Conservation (phyloP, 2,113 vertebrate genomes). For the Microcebus griseorufus region DNA sequence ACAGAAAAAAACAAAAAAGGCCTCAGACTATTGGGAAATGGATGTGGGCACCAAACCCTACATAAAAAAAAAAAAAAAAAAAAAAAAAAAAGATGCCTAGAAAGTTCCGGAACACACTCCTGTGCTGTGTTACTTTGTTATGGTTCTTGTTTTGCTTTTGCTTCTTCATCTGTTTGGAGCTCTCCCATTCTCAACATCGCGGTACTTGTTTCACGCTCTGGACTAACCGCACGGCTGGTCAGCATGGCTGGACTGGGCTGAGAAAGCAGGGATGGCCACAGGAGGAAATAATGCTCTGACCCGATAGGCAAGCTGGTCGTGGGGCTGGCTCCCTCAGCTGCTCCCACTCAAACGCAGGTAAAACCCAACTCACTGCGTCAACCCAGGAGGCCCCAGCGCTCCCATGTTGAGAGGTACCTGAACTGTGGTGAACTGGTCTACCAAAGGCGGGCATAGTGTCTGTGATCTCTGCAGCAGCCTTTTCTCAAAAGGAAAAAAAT, state of each 20-base stretch:
- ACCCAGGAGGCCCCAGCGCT: background rate
- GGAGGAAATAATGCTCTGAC: background rate
- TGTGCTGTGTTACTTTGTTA: constrained; percentile 42
- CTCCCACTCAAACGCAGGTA: background rate
- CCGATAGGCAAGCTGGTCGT: background rate
- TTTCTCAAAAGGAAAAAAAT: constrained; percentile 64
- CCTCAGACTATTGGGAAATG: constrained; percentile 36
- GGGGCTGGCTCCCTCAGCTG: background rate
- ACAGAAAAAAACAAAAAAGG: background rate
- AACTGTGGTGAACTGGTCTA: constrained; percentile 59
- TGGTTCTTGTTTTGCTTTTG: constrained; percentile 20
- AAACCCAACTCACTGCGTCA: background rate
- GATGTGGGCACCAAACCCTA: background rate
- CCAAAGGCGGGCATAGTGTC: background rate
- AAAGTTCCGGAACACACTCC: background rate
- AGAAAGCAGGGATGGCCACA: background rate
- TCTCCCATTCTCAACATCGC: background rate
- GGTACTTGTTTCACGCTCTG: background rate
- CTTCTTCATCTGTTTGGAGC: constrained; percentile 59
- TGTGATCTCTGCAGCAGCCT: constrained; percentile 54
- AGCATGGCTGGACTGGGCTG: background rate
- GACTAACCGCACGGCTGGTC: background rate
- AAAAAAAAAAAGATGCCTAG: background rate
- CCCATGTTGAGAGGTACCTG: constrained; percentile 81
- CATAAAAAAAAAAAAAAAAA: background rate